Base-by-base conservation (phyloP, 2,888 invertebrate species). In the Anodontia alba region DNA sequence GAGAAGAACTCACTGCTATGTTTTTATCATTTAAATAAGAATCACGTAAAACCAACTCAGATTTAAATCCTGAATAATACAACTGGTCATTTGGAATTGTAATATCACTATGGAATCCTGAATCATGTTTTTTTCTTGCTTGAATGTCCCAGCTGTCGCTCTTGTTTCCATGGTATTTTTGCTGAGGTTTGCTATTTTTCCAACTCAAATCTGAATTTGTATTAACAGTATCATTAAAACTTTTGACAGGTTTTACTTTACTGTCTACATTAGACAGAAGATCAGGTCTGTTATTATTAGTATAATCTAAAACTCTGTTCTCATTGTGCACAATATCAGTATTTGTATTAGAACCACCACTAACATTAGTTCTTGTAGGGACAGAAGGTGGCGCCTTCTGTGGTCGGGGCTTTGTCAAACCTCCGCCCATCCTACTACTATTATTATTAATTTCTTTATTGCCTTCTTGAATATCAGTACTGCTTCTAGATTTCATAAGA, bases 1-100 rank as follows among this genome's bases (percentile, higher is more conserved):
- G 62, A n/a, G 62, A 29, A 15, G 62, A 62, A 62, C 62, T 62
- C 1, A 26, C 62, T 20, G 62, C 62, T 8, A 33, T 33, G 20
- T 62, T 62, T 17, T 62, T 62, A 31, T 33, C 20, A 62, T 20
- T 62, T 10, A 62, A 17, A 62, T 62, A 62, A 2, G 29, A 33
- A 17, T 62, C 62, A 62, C 29, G 23, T 10, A 33, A 62, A 31
- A 8, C 20, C 17, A 62, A 17, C 33, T 62, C 62, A 36, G 69
- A 43, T 29, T 79, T 85, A 74, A 82, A 85, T 31, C 80, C 80
- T 57, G 72, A 67, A 78, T 81, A 72, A 38, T 85, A 80, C 46
- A 78, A 73, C 72, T 83, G 76, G 46, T 82, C 82, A 66, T 69
- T 73, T 3, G 82, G 78, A 54, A 73, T 67, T 42, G 70, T 75